Evolutionary conservation across 2,113 vertebrate genomes (phyloP).

Genomic region (Psophia crepitans): DNA sequence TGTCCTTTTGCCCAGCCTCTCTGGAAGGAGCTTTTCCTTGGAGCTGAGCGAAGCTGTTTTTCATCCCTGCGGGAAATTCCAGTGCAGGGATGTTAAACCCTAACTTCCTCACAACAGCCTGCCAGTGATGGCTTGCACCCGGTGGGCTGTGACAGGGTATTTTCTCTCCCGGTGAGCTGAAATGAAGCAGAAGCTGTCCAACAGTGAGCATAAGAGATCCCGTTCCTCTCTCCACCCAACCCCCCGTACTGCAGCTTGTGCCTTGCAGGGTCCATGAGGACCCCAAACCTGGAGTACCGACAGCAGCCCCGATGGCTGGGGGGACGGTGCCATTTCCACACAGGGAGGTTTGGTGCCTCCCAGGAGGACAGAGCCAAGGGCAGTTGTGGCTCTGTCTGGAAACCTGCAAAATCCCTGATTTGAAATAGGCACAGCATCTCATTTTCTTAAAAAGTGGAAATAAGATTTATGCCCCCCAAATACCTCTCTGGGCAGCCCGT

Average conservation of each 20-base stretch:
- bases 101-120: not conserved
- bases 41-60: not conserved
- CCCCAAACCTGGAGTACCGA: not conserved
- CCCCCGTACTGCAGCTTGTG: not conserved
- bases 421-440: not conserved
- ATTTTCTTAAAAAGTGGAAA: not conserved
- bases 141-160: not conserved
- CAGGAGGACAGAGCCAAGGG: not conserved
- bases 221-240: fast-evolving
- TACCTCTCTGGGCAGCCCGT: not conserved
- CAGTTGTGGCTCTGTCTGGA: not conserved
- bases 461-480: not conserved
- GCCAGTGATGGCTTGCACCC: not conserved
- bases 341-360: not conserved
- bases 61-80: not conserved
- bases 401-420: not conserved
- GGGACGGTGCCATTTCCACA: fast-evolving
- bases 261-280: not conserved
- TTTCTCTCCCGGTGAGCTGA: not conserved
- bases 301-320: fast-evolving
- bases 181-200: not conserved
- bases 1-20: not conserved
- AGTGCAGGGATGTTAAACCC: not conserved
- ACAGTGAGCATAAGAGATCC: fast-evolving
- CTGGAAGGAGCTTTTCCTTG: not conserved